Conservation (phyloP, 1,140 invertebrate genomes). For the Argopecten irradians region DNA sequence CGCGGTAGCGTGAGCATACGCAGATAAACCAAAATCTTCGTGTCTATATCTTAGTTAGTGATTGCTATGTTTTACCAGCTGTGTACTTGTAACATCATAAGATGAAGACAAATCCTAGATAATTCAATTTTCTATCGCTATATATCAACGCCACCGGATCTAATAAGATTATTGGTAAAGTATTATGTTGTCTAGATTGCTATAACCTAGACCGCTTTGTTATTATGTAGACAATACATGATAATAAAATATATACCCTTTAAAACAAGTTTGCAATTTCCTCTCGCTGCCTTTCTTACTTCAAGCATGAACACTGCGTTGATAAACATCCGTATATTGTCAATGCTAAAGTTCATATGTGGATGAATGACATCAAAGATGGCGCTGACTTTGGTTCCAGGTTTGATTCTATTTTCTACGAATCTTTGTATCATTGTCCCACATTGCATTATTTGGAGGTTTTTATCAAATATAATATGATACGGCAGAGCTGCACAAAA, state of each 20-base stretch:
- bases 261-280: constrained; percentile 28
- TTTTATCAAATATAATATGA: constrained; percentile 76
- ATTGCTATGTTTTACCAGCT: no score
- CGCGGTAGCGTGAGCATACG: no score
- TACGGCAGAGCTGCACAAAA: constrained; percentile 75
- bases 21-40: no score
- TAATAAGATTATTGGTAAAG: not conserved
- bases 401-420: constrained; percentile 85
- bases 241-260: constrained; percentile 42
- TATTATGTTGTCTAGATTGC: not conserved
- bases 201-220: not conserved
- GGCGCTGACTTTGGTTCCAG: constrained; percentile 75
- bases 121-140: not conserved
- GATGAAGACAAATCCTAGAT: not conserved
- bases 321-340: constrained; percentile 72
- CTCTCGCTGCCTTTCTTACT: constrained; percentile 45
- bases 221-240: not conserved
- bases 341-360: constrained; percentile 71
- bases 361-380: constrained; percentile 75
- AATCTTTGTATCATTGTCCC: constrained; percentile 67
- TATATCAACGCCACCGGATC: not conserved
- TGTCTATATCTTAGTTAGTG: no score
- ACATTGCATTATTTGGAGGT: constrained; percentile 72
- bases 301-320: constrained; percentile 67
- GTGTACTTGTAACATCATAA: not conserved